Base-by-base conservation (phyloP, 2,113 vertebrate species). In the Zosterops lateralis region DNA sequence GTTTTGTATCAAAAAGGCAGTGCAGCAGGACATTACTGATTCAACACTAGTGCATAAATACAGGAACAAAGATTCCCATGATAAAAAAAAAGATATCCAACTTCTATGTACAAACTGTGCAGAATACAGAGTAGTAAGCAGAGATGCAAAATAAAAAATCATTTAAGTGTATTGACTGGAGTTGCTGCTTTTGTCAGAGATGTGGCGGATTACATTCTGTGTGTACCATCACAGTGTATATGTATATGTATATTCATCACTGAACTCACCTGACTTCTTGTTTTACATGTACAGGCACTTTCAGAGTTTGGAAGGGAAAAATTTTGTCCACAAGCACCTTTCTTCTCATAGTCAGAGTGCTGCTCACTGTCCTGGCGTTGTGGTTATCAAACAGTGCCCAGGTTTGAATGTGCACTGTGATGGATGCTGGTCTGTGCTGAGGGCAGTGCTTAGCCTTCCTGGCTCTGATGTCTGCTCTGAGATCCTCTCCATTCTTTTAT, bases 281-380 rank as follows among this genome's bases (percentile, higher is more conserved):
- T 53, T 81, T 57, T 62, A 61, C 1, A 0, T 6, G 7, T 40
- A 34, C 18, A 44, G 44, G 19, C 5, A 6, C 65, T 88, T 57
- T 40, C n/a, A 84, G 84, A 76, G 26, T 76, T 48, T 68, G 40
- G 24, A 48, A 42, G 26, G 68, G 31, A 83, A 88, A 13, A 6
- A 29, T 3, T 13, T 36, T 50, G 29, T 51, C 20, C n/a, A 24
- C 12, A 54, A 61, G n/a, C 44, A 34, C 16, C 14, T 14, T 17
- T 48, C 15, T 21, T 57, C 24, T 48, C 5, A 8, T 56, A 34
- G 10, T 25, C 12, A 44, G 20, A 1, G 3, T 62, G 44, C 56
- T 1, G 0, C 51, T 48, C 15, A 1, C 34, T 40, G 15, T 62
- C 24, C 29, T 19, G 56, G 50, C 8, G 3, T n/a, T 0, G 0